phyloP scores from a whole-genome alignment of 2,113 vertebrate genomes.

The Tragelaphus buxtoni region DNA sequence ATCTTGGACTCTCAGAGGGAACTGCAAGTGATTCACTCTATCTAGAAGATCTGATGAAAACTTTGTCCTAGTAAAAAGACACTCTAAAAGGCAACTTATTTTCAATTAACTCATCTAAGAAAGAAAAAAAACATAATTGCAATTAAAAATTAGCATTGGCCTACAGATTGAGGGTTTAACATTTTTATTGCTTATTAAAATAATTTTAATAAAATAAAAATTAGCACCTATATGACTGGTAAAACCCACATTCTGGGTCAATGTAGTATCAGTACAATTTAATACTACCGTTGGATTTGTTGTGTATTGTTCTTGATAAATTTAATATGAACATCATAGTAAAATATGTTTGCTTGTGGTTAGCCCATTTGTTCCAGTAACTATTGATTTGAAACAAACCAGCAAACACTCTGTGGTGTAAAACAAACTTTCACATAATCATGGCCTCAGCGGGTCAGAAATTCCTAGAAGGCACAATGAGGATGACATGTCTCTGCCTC shows the following conservation, averaged over 20 bases:
- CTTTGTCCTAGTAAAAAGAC: not conserved
- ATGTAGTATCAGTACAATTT: not conserved
- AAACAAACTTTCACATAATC: not conserved
- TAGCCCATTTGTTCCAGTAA: not conserved
- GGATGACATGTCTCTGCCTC: not conserved
- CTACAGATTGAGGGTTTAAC: not conserved
- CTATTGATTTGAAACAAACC: not conserved
- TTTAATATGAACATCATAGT: not conserved
- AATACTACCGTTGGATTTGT: not conserved
- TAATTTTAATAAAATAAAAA: not conserved
- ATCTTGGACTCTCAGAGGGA: not conserved
- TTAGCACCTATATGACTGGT: not conserved
- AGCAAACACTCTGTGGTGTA: not conserved
- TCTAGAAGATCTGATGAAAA: not conserved
- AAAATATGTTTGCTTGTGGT: not conserved
- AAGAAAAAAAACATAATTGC: not conserved
- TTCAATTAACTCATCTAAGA: not conserved
- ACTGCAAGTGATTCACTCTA: not conserved
- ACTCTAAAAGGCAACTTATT: not conserved
- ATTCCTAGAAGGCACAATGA: not conserved
- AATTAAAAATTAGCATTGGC: not conserved
- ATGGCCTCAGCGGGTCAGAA: not conserved
- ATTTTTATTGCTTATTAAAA: not conserved
- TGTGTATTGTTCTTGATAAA: slow-evolving; percentile 1
- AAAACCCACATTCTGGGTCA: not conserved